Evolutionary conservation across 2,888 invertebrate genomes (phyloP).

Genomic region (Rosalia funebris): DNA sequence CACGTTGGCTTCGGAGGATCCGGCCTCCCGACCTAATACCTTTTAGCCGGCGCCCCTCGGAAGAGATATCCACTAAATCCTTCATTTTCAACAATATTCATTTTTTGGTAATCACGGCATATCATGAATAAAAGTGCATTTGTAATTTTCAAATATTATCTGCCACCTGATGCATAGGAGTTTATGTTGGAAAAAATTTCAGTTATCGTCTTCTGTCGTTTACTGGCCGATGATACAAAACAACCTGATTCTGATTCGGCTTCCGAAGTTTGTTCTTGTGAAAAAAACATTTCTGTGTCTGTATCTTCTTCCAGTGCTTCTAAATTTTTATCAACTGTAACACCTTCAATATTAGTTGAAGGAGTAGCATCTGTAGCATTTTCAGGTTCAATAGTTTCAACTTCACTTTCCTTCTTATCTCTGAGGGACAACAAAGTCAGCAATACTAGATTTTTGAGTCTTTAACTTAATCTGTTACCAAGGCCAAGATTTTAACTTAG

Average conservation of each 20-base stretch:
- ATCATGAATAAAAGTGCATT: conserved; percentile 41
- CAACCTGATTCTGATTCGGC: background rate
- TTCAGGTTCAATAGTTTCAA: background rate
- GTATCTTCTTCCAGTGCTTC: background rate
- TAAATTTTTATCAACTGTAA: background rate
- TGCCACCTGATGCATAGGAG: conserved; percentile 29
- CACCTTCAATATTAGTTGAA: background rate
- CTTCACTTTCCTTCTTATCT: background rate
- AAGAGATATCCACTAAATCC: too few species aligned
- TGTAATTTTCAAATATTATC: conserved; percentile 29
- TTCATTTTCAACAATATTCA: conserved; percentile 34
- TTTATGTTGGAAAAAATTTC: conserved; percentile 25
- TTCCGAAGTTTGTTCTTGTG: background rate
- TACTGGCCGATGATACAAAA: background rate
- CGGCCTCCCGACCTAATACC: too few species aligned
- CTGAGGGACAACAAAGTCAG: background rate
- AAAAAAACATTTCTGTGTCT: background rate
- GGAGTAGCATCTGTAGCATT: background rate
- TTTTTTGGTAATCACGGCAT: conserved; percentile 33
- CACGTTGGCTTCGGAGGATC: too few species aligned
- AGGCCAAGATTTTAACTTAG: background rate
- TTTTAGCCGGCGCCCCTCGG: too few species aligned
- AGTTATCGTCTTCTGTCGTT: conserved; percentile 17
- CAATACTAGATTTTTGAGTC: background rate
- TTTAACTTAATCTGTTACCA: background rate